phyloP scores from a whole-genome alignment of 2,888 invertebrate genomes.

The Sesamia inferens region DNA sequence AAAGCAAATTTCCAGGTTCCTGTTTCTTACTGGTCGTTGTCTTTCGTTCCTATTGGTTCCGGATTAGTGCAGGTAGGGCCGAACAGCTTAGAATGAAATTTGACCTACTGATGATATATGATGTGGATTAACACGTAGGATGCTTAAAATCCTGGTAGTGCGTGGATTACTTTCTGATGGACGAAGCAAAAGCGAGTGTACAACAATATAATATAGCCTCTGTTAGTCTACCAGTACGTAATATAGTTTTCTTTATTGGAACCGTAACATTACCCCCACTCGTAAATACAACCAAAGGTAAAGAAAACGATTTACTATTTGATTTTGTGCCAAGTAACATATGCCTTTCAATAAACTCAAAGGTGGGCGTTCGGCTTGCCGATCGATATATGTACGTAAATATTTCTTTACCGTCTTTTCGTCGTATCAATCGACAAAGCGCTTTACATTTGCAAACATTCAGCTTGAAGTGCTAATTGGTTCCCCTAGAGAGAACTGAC shows the following conservation, averaged over 20 bases:
- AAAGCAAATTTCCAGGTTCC: constrained; percentile 23
- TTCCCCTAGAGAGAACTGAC: constrained; percentile 38
- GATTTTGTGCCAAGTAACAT: constrained; percentile 42
- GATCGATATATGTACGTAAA: constrained; percentile 46
- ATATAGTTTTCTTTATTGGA: constrained; percentile 11
- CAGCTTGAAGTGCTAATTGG: constrained; percentile 55
- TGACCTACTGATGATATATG: neutral
- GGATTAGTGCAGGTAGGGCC: neutral
- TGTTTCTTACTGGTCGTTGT: neutral
- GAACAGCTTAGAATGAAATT: neutral
- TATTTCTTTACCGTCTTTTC: constrained; percentile 40
- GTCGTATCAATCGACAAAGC: constrained; percentile 34
- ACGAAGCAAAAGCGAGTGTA: neutral
- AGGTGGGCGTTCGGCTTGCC: constrained; percentile 21
- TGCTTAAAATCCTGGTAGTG: neutral
- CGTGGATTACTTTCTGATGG: neutral
- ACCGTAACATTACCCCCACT: constrained; percentile 24
- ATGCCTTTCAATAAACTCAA: constrained; percentile 39
- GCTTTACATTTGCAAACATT: constrained; percentile 46
- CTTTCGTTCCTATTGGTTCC: neutral
- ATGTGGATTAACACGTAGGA: neutral
- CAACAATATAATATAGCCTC: neutral
- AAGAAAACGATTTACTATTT: constrained; percentile 33
- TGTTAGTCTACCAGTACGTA: neutral
- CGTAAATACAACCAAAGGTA: constrained; percentile 25